Percentiles rank a stretch among this genome's conserved stretches.
Conservation (phyloP, 2,113 vertebrate genomes). For the Rutilus rutilus region DNA sequence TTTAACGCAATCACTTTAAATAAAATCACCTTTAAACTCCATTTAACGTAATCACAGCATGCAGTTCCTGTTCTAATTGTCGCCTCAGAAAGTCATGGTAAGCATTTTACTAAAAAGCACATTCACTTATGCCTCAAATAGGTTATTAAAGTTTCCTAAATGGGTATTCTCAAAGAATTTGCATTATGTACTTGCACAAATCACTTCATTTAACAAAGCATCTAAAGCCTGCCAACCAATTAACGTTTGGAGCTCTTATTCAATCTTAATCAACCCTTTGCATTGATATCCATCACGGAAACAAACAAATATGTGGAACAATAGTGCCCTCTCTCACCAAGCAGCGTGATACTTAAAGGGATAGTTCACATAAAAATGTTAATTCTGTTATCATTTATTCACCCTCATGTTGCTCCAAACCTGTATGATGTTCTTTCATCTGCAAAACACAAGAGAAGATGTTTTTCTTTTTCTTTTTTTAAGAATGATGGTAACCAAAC, state of each 20-base stretch:
- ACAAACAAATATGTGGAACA: constrained; percentile 32
- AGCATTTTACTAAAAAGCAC: constrained; percentile 3
- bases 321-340: constrained; percentile 24
- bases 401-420: not conserved
- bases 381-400: not conserved
- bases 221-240: constrained; percentile 23
- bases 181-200: constrained; percentile 8
- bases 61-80: not conserved
- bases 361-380: not conserved
- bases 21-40: not conserved
- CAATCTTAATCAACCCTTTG: constrained; percentile 25
- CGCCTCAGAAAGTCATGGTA: constrained; percentile 2
- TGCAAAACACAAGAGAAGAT: not conserved
- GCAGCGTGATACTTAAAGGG: not conserved
- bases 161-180: not conserved
- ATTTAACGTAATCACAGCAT: not conserved
- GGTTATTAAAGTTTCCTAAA: not conserved
- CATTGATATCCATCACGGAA: constrained; percentile 46
- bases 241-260: not conserved
- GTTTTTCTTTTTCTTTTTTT: too few species aligned
- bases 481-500: not conserved
- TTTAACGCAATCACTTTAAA: not conserved
- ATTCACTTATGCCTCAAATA: not conserved
- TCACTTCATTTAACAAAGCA: constrained; percentile 37
- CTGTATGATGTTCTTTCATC: not conserved